Evolutionary conservation across 2,113 vertebrate genomes (phyloP), one percentile per base, ranked within the genome.

Genomic region (Sapajus apella): DNA sequence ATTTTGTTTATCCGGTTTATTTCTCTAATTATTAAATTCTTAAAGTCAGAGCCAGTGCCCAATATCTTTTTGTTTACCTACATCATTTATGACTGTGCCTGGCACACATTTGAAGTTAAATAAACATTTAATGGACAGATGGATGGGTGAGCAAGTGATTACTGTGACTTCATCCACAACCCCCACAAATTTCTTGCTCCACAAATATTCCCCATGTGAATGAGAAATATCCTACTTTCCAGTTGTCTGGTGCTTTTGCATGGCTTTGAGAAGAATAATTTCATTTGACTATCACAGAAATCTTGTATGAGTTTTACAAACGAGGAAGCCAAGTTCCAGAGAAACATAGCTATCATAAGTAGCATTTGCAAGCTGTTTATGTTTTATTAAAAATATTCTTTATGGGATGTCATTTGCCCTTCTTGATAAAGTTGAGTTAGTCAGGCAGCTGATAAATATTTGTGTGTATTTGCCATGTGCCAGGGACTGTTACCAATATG

Each of bases 161-260:
- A 12, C 55, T 58, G 9, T 75, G 77, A n/a, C 47, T 40, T 93
- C 12, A 70, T 58, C 10, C 8, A 18, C 0, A 27, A 8, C 5
- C 37, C 93, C 6, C 17, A 43, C 16, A 11, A 45, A 92, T 87
- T 47, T 56, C 23, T 70, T 35, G 30, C 7, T 37, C 27, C n/a
- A 4, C 10, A 20, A 10, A 1, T 52, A 87, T 14, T 56, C 3
- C 21, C 1, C 0, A 0, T 8, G 13, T 52, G n/a, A 56, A 8
- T 40, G 43, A 61, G 23, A 84, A 66, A 40, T 16, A 37, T 14
- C 6, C 16, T 47, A 5, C 25, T 32, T 79, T 17, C 11, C 25
- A 32, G 1, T 8, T 70, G 6, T 52, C 16, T 8, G 4, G n/a
- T 68, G 8, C 64, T 81, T 56, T 27, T 25, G 1, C 12, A 14